Percentiles rank a stretch among this genome's conserved stretches.
These are phyloP conservation scores for Cryptomyrus ogoouensis DNA, from an alignment of 2,113 vertebrate genomes.

Conservation along the genomic window DNA sequence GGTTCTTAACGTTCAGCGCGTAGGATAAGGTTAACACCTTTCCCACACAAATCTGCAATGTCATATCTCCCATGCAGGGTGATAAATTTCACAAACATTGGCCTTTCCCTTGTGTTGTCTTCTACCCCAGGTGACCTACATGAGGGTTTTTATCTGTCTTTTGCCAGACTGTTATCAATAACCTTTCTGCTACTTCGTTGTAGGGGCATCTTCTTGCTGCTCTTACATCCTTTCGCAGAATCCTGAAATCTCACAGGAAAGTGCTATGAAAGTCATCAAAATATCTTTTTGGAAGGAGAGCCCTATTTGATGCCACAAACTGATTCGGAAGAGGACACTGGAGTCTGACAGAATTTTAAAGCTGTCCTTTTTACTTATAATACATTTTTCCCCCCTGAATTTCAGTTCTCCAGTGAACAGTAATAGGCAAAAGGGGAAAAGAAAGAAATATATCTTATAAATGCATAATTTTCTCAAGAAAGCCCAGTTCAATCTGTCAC, in stretches of 20 bases:
- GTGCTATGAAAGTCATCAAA: background rate
- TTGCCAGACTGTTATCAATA: constrained; percentile 10
- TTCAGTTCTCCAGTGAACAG: background rate
- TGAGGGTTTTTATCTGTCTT: background rate
- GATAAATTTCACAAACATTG: background rate
- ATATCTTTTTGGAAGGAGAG: background rate
- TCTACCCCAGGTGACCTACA: background rate
- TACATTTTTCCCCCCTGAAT: background rate
- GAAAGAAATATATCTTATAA: background rate
- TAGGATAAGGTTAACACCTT: background rate
- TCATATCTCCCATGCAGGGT: background rate
- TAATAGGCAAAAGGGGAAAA: background rate
- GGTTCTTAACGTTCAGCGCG: background rate
- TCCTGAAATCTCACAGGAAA: background rate
- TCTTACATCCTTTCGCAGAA: background rate
- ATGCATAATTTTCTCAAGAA: background rate
- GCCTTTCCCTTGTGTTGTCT: constrained; percentile 4
- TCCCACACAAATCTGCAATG: background rate
- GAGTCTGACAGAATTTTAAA: constrained; percentile 1
- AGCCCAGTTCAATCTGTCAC: background rate
- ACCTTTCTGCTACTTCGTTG: background rate
- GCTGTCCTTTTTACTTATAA: background rate
- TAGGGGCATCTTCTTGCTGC: background rate
- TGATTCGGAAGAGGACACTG: background rate
- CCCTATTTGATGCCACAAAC: background rate